Evolutionary conservation across 1,140 invertebrate genomes (phyloP).

Genomic region (Rhizoglyphus robini): DNA sequence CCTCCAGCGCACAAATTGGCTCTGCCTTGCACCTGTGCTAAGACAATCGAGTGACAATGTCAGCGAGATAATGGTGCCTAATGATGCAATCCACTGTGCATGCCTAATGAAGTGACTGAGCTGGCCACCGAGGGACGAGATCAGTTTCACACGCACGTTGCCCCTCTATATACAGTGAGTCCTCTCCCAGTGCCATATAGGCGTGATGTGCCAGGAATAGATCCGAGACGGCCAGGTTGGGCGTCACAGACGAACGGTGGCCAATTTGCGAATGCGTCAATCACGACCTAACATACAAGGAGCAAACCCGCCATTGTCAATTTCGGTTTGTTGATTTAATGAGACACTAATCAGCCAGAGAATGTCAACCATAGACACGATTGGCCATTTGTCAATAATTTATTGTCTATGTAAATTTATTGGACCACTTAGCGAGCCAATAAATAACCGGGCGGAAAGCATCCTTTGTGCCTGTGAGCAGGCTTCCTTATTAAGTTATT

Average conservation of each 20-base stretch:
- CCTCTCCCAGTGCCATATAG: too few species aligned
- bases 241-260: too few species aligned
- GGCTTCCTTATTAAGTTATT: slow-evolving; percentile 5
- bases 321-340: too few species aligned
- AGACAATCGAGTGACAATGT: slow-evolving; percentile 11
- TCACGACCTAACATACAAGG: neutral
- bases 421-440: neutral
- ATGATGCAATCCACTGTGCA: slow-evolving; percentile 14
- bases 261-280: too few species aligned
- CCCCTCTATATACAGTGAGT: too few species aligned
- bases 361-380: neutral
- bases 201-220: too few species aligned
- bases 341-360: too few species aligned
- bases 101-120: too few species aligned
- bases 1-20: neutral
- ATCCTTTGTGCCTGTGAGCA: neutral
- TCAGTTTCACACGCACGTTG: neutral
- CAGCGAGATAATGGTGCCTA: slow-evolving; percentile 12
- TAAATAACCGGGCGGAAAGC: neutral
- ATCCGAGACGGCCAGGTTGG: too few species aligned
- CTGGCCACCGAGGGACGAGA: neutral
- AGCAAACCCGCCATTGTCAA: too few species aligned
- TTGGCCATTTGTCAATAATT: neutral
- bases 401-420: neutral
- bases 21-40: slow-evolving; percentile 1